A percentile compares a stretch with the other conserved stretches of the same genome.
Conservation (phyloP, 2,113 vertebrate genomes). For the Mionectes macconnelli region DNA sequence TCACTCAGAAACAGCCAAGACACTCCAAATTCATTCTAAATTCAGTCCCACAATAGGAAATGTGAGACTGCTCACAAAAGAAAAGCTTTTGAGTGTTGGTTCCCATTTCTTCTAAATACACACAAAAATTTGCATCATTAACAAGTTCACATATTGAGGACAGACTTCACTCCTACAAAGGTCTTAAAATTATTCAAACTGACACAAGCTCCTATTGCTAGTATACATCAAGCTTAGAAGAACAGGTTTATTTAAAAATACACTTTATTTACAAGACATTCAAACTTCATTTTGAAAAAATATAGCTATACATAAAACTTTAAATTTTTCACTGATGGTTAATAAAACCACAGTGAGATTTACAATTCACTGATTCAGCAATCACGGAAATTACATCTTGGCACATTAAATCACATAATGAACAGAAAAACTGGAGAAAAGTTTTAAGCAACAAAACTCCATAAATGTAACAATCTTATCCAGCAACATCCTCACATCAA, state of each 20-base stretch:
- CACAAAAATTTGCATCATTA: neutral
- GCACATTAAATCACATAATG: neutral
- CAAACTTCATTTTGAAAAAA: slow-evolving; percentile 30
- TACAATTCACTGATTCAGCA: neutral
- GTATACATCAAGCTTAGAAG: neutral
- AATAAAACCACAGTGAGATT: slow-evolving; percentile 8
- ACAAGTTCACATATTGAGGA: neutral
- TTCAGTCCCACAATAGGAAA: neutral
- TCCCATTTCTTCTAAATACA: neutral
- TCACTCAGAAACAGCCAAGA: neutral
- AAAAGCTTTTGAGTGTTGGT: neutral
- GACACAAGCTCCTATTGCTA: neutral
- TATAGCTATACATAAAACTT: neutral
- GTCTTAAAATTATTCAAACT: neutral
- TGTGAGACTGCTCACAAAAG: neutral
- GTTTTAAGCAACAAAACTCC: slow-evolving; percentile 70
- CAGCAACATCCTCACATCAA: neutral
- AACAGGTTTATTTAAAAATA: slow-evolving; percentile 20
- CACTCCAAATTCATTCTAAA: neutral
- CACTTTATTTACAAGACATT: slow-evolving; percentile 66
- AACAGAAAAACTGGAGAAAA: slow-evolving; percentile 13
- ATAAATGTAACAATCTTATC: slow-evolving; percentile 65
- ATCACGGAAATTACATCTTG: slow-evolving; percentile 12
- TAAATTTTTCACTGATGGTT: neutral
- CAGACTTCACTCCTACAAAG: neutral